Evolutionary conservation across 2,888 invertebrate genomes (phyloP), one percentile per base, ranked within the genome.

Genomic region (Sinopyrophorus schimmeli): DNA sequence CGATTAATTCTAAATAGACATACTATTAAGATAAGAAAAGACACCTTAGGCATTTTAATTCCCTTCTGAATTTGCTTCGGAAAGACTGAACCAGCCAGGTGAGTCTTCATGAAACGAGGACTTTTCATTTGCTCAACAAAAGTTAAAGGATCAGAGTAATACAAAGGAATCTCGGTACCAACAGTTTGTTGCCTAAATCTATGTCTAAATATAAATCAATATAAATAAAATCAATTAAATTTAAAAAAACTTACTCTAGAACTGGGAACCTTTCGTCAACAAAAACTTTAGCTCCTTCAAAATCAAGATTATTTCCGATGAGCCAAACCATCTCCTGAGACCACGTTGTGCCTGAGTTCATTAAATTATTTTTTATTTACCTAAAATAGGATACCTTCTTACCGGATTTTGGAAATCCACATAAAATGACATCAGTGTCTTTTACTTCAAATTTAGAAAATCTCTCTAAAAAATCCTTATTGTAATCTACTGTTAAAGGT

Each of bases 301-400:
- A 89, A 66, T 90, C 80, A 61, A 89, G 76, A 63, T 87, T 75
- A 65, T 89, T 89, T 1, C 82, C 82, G 17, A 90, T 70, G 67
- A 90, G 73, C 90, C 90, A 90, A 1, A 89, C 82, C 61, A 90
- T 71, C 70, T 90, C 90, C 67, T 89, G 89, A 0, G 87, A 86
- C 85, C 86, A 83, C 3, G 87, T 88, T 5, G 84, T 84, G 9
- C 83, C 83, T 83, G 17, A 5, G 16, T n/a, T 17, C 2, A 11
- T 2, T 7, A 18, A 23, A 6, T 20, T 20, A 20, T 26, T n/a
- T 26, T 26, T 26, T 26, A 26, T 27, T 27, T 14, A 4, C 6
- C 12, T 14, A 7, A 3, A 14, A 5, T 27, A 7, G 6, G 12
- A 2, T 7, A 3, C 4, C n/a, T 1, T 18, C 31, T 18, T 18